Evolutionary conservation across 2,113 vertebrate species (phyloP).

Genomic region (Ancistrus triradiatus): DNA sequence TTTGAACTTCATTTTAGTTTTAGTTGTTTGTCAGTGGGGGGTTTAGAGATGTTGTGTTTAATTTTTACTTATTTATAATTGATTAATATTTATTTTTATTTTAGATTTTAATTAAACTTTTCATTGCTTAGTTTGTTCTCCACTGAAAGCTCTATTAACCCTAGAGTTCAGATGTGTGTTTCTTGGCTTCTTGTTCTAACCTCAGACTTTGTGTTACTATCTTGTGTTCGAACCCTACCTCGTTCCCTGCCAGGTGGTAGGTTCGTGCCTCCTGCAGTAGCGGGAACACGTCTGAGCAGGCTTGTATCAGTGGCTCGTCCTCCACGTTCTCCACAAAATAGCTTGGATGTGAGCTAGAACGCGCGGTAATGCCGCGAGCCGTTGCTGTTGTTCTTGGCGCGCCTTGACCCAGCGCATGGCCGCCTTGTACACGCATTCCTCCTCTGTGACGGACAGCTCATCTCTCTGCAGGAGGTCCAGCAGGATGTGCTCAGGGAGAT

Average conservation of each 20-base stretch:
- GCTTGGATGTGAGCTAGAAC: conserved; percentile 81
- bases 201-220: too few relatives aligned
- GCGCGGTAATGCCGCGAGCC: conserved; percentile 65
- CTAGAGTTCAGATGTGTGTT: too few relatives aligned
- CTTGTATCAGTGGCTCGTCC: conserved; percentile 79
- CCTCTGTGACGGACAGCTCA: conserved; percentile 81
- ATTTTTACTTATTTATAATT: too few relatives aligned
- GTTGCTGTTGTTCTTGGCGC: conserved; percentile 64
- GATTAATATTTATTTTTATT: too few relatives aligned
- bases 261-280: conserved; percentile 87
- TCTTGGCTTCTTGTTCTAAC: too few relatives aligned
- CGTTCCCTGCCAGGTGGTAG: conserved; percentile 89
- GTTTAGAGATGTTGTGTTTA: too few relatives aligned
- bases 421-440: conserved; percentile 85
- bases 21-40: too few relatives aligned
- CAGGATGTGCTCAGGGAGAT: conserved; percentile 77
- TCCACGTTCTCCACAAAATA: conserved; percentile 93
- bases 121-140: too few relatives aligned
- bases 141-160: too few relatives aligned
- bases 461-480: conserved; percentile 78
- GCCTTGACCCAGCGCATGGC: conserved; percentile 86
- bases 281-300: conserved; percentile 81
- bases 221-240: too few relatives aligned
- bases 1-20: too few relatives aligned
- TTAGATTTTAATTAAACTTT: too few relatives aligned